Percentiles rank a stretch among this genome's conserved stretches.
Conservation (phyloP, 1,140 invertebrate genomes). For the Lasioglossum baleicum region DNA sequence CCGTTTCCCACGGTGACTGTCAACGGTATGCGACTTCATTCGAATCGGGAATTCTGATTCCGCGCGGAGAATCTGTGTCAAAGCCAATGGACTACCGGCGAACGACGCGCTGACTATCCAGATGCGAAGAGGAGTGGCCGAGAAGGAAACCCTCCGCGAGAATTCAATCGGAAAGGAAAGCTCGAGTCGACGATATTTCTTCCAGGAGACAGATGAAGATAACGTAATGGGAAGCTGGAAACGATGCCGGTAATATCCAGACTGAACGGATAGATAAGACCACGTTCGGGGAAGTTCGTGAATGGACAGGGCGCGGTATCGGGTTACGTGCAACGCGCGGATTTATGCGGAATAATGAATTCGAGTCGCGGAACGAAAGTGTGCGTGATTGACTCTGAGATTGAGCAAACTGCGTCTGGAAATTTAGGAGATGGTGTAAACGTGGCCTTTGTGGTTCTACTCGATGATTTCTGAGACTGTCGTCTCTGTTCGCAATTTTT, state of each 20-base stretch:
- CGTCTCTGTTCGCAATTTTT: no score
- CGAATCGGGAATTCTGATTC: no score
- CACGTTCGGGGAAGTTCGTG: conserved; percentile 7
- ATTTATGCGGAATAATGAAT: not conserved
- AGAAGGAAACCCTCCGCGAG: not conserved
- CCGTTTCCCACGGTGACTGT: conserved; percentile 24
- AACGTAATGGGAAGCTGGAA: conserved; percentile 13
- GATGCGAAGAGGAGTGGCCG: no score
- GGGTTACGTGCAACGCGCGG: not conserved
- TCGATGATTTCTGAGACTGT: no score
- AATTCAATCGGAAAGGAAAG: not conserved
- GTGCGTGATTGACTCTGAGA: not conserved
- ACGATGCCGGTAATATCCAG: not conserved
- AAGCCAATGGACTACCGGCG: no score
- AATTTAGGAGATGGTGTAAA: no score
- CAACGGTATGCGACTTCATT: not conserved
- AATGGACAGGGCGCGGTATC: not conserved
- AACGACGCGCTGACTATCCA: no score
- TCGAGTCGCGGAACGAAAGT: not conserved
- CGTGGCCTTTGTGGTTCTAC: no score
- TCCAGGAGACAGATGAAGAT: conserved; percentile 29
- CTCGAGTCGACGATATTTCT: conserved; percentile 2
- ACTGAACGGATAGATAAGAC: conserved; percentile 9
- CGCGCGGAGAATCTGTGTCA: no score
- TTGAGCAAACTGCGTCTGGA: not conserved